Evolutionary conservation across 1,140 invertebrate species (phyloP).

Genomic region (Pachypsylla venusta): DNA sequence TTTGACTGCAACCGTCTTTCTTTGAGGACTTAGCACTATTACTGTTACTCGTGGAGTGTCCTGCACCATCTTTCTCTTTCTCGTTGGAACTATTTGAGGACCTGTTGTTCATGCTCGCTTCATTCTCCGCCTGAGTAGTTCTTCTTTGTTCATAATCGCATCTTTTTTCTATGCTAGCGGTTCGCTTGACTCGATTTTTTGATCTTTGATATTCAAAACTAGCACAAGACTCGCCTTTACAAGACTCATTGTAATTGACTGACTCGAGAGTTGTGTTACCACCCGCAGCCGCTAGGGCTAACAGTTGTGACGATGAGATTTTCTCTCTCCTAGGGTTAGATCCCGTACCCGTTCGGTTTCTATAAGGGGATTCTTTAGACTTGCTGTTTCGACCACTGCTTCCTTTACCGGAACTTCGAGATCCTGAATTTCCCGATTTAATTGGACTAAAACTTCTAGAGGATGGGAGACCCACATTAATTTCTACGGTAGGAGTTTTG

Average conservation of each 20-base stretch:
- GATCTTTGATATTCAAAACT: slow-evolving; percentile 40
- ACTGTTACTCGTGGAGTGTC: slow-evolving; percentile 27
- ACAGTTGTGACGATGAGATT: background rate
- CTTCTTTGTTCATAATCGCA: background rate
- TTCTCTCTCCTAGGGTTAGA: background rate
- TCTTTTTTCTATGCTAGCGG: slow-evolving; percentile 14
- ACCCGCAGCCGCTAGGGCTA: background rate
- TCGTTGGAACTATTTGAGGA: slow-evolving; percentile 13
- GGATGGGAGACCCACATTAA: background rate
- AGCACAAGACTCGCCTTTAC: slow-evolving; percentile 43
- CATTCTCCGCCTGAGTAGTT: background rate
- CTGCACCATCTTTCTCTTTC: slow-evolving; percentile 12
- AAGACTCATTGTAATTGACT: slow-evolving; percentile 26
- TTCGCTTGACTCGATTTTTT: slow-evolving; percentile 13
- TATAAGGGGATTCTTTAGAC: background rate
- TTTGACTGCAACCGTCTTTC: slow-evolving; percentile 44
- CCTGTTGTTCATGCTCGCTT: background rate
- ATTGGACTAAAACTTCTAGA: background rate
- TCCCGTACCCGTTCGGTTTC: slow-evolving; percentile 5
- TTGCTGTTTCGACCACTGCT: slow-evolving; percentile 19
- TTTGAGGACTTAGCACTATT: slow-evolving; percentile 30
- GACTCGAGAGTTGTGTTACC: slow-evolving; percentile 7
- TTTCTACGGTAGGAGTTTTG: slow-evolving; percentile 18
- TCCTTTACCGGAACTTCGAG: slow-evolving; percentile 20
- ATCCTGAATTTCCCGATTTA: slow-evolving; percentile 5